Conservation (phyloP, 2,113 vertebrate genomes). For the Zapornia atra region DNA sequence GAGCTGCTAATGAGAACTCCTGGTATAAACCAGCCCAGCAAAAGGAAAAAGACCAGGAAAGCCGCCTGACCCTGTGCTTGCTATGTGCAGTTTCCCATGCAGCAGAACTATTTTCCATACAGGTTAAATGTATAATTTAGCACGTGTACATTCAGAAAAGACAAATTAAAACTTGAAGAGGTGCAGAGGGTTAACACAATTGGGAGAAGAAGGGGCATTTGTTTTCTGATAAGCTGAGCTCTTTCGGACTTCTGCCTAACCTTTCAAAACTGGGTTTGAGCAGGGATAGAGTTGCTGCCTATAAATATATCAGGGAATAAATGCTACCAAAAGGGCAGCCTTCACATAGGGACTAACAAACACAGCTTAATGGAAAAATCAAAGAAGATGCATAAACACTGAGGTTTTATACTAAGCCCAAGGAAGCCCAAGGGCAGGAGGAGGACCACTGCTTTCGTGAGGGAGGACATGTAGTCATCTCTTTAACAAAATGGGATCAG, state of each 20-base stretch:
- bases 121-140: not conserved
- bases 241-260: not conserved
- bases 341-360: not conserved
- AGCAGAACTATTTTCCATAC: not conserved
- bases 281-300: not conserved
- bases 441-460: not conserved
- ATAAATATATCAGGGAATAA: slow-evolving; percentile 3
- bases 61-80: not conserved
- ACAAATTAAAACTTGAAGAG: not conserved
- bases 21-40: not conserved
- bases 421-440: not conserved
- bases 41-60: not conserved
- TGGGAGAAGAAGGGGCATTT: not conserved
- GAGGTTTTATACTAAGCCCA: not conserved
- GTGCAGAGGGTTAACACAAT: not conserved
- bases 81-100: not conserved
- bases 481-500: not conserved
- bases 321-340: not conserved
- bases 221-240: not conserved
- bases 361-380: not conserved
- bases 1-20: not conserved
- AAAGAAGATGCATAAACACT: not conserved
- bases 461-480: rapidly evolving
- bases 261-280: not conserved
- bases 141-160: not conserved